Conservation (phyloP, 2,888 invertebrate species). For the Drosophila subquinaria region DNA sequence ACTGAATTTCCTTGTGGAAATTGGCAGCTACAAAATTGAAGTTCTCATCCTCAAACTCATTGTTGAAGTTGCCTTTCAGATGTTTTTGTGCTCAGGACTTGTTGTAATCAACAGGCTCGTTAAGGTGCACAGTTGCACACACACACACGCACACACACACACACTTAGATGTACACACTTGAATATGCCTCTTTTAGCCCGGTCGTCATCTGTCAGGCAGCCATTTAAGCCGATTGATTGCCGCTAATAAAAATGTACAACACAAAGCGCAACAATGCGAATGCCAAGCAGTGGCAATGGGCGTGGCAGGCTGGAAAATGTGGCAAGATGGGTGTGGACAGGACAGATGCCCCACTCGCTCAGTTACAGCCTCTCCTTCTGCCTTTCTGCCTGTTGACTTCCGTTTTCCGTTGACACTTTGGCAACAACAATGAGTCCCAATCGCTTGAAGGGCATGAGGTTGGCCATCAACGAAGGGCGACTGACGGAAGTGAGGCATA, state of each 20-base stretch:
- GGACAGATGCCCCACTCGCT: background rate
- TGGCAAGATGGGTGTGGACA: slow-evolving; percentile 1
- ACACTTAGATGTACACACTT: background rate
- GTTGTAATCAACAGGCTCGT: slow-evolving; percentile 60
- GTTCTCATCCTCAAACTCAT: slow-evolving; percentile 2
- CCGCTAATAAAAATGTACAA: slow-evolving; percentile 75
- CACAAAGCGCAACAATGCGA: slow-evolving; percentile 69
- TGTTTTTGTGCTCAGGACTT: slow-evolving; percentile 20
- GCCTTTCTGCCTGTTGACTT: slow-evolving; percentile 33
- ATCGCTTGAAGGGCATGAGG: slow-evolving; percentile 28
- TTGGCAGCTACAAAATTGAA: slow-evolving; percentile 4
- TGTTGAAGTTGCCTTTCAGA: slow-evolving; percentile 27
- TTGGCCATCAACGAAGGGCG: slow-evolving; percentile 38
- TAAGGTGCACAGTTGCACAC: slow-evolving; percentile 37
- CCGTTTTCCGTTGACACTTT: slow-evolving; percentile 73
- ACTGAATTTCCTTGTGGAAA: slow-evolving; percentile 10
- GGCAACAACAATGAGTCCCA: slow-evolving; percentile 44
- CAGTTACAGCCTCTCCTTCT: slow-evolving; percentile 1
- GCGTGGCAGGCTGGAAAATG: slow-evolving; percentile 3
- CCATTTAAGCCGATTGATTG: slow-evolving; percentile 70
- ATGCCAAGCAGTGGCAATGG: slow-evolving; percentile 14
- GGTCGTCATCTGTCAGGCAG: slow-evolving; percentile 45
- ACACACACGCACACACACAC: slow-evolving; percentile 7
- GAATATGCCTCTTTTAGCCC: background rate
- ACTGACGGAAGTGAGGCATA: slow-evolving; percentile 48